phyloP scores from a whole-genome alignment of 1,140 invertebrate species.

The Agrypnia vestita region DNA sequence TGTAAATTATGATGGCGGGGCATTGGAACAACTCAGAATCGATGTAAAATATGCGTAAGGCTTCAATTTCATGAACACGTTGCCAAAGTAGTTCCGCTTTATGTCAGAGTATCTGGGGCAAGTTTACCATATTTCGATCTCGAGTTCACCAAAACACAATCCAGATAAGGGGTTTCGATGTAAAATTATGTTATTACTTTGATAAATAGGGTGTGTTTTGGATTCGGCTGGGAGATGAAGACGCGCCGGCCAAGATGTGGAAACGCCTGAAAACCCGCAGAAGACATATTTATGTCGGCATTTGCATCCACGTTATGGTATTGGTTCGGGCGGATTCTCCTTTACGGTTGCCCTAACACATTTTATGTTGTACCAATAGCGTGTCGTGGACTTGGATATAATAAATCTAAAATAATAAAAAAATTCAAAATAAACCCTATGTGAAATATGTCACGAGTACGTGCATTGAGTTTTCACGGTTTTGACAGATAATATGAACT shows the following conservation, averaged over 20 bases:
- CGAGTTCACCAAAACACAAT: constrained; percentile 37
- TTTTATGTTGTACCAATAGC: background rate
- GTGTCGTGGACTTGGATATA: too few species aligned
- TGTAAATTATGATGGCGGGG: too few species aligned
- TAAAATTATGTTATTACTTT: constrained; percentile 43
- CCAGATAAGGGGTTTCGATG: constrained; percentile 36
- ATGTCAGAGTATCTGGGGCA: constrained; percentile 38
- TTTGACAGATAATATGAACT: too few species aligned
- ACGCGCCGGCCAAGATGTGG: constrained; percentile 11
- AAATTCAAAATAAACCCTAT: too few species aligned
- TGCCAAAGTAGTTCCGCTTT: constrained; percentile 27
- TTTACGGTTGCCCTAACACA: constrained; percentile 2
- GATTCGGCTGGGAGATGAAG: constrained; percentile 31
- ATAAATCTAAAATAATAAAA: too few species aligned
- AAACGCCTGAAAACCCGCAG: constrained; percentile 10
- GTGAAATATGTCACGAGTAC: too few species aligned
- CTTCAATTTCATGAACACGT: constrained; percentile 19
- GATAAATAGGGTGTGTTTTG: constrained; percentile 45
- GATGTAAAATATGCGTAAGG: too few species aligned
- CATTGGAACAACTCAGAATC: too few species aligned
- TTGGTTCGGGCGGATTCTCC: constrained; percentile 7
- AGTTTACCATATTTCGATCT: constrained; percentile 22
- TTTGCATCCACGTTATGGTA: constrained; percentile 17
- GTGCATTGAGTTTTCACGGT: too few species aligned
- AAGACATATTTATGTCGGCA: background rate